Conservation (phyloP, 2,797 vertebrate species). For the Glossophaga mutica region DNA sequence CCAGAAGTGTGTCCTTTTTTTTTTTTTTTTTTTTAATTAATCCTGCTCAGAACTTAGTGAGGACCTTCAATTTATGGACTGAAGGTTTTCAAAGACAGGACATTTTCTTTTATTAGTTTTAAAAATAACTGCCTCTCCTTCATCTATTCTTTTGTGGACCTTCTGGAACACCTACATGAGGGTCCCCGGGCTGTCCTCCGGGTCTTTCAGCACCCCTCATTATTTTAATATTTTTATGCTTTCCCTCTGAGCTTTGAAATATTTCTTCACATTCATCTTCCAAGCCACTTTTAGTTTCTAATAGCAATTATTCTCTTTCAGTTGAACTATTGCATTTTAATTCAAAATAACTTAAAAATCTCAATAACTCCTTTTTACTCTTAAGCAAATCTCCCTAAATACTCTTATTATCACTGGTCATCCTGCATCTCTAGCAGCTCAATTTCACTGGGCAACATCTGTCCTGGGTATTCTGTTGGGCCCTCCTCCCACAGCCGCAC, state of each 20-base stretch:
- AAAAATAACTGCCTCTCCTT: background rate
- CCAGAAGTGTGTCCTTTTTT: background rate
- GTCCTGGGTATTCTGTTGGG: background rate
- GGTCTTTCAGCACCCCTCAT: background rate
- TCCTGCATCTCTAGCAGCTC: background rate
- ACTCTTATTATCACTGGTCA: background rate
- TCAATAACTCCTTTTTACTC: background rate
- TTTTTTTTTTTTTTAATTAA: background rate
- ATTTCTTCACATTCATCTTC: background rate
- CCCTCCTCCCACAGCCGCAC: background rate
- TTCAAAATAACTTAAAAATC: background rate
- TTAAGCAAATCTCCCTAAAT: background rate
- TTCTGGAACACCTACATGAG: background rate
- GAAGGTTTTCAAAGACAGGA: slow-evolving; percentile 10
- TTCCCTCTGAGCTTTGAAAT: background rate
- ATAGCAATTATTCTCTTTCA: background rate
- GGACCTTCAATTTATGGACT: background rate
- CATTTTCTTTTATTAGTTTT: background rate
- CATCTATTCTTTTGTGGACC: background rate
- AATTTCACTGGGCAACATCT: background rate
- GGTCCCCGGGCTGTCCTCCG: background rate
- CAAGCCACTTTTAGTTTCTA: background rate
- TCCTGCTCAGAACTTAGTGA: background rate
- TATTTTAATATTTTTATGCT: background rate
- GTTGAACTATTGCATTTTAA: background rate